These are phyloP conservation scores for Drosophila fuyamai DNA, from an alignment of 1,140 invertebrate species.

Conservation along the genomic window DNA sequence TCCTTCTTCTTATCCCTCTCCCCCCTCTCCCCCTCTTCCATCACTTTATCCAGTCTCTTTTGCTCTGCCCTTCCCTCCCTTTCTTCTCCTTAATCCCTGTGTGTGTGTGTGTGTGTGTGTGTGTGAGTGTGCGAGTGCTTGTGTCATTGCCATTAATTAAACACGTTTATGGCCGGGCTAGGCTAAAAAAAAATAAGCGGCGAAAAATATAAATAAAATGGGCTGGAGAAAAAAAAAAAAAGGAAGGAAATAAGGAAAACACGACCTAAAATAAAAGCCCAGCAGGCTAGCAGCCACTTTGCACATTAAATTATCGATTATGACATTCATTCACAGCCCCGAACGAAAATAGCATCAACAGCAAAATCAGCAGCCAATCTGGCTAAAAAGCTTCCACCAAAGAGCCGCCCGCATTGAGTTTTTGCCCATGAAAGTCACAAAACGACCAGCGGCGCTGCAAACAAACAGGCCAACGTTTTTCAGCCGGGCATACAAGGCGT, in stretches of 20 bases:
- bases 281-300: constrained; percentile 56
- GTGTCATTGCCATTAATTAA: constrained; percentile 78
- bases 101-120: constrained; percentile 21
- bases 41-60: background rate
- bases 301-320: constrained; percentile 83
- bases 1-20: background rate
- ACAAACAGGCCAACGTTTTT: constrained; percentile 53
- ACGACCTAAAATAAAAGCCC: constrained; percentile 14
- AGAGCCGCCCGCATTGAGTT: no score
- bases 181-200: constrained; percentile 26
- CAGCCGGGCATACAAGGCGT: constrained; percentile 36
- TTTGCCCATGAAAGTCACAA: constrained; percentile 59
- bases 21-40: background rate
- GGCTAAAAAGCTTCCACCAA: constrained; percentile 27
- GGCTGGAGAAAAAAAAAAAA: constrained; percentile 8
- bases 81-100: constrained; percentile 30
- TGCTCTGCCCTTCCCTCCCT: background rate
- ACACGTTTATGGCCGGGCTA: constrained; percentile 66
- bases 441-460: constrained; percentile 55
- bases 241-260: constrained; percentile 2
- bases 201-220: constrained; percentile 7
- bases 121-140: constrained; percentile 30
- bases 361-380: constrained; percentile 51
- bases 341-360: constrained; percentile 69
- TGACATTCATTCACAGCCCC: constrained; percentile 78